Evolutionary conservation across 1,140 invertebrate genomes (phyloP).

Genomic region (Trypoxylus dichotomus): DNA sequence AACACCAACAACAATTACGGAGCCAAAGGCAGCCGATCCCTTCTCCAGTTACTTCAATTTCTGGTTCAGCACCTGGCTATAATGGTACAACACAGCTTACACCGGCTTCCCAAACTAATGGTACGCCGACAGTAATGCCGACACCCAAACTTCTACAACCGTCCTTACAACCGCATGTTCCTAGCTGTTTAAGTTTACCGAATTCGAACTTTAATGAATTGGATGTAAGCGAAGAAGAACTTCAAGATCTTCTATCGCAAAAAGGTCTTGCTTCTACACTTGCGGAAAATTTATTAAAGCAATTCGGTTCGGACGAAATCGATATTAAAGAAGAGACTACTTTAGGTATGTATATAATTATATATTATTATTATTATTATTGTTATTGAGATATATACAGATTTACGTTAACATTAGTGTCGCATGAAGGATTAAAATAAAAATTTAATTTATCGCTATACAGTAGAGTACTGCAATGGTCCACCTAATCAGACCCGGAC

Average conservation of each 20-base stretch:
- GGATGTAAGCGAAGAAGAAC: conserved; percentile 68
- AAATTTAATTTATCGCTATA: too few species aligned
- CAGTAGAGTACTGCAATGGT: too few species aligned
- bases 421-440: too few species aligned
- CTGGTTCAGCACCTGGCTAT: neutral
- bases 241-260: conserved; percentile 71
- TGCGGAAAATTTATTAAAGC: conserved; percentile 81
- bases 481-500: too few species aligned
- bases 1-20: conserved; percentile 67
- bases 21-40: conserved; percentile 57
- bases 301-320: conserved; percentile 72
- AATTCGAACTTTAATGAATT: conserved; percentile 49
- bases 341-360: conserved; percentile 1
- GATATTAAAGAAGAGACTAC: conserved; percentile 66
- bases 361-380: too few species aligned
- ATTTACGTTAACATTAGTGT: too few species aligned
- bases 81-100: conserved; percentile 12
- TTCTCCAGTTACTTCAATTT: conserved; percentile 41
- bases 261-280: conserved; percentile 77
- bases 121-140: neutral
- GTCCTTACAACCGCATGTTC: conserved; percentile 33
- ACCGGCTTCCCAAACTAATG: conserved; percentile 1
- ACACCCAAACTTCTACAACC: conserved; percentile 45
- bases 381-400: too few species aligned
- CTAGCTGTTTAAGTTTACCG: conserved; percentile 39